Conservation (phyloP, 2,888 invertebrate species). For the Phlogophora meticulosa region DNA sequence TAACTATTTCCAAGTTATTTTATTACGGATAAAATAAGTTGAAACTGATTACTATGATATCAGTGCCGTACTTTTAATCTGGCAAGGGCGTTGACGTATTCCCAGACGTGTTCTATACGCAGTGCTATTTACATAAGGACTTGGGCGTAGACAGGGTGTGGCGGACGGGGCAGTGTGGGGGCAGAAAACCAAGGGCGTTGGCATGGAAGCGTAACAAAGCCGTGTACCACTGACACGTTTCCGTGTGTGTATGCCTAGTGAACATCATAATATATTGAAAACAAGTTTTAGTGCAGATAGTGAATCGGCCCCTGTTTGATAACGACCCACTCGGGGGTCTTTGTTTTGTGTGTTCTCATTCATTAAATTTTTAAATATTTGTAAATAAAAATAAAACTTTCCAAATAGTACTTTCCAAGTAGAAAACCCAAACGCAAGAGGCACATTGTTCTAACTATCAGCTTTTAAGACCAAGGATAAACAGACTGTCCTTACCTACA, state of each 20-base stretch:
- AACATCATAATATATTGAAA: not conserved
- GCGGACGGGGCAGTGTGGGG: conserved; percentile 44
- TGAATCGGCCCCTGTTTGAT: not conserved
- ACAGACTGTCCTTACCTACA: not conserved
- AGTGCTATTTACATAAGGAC: conserved; percentile 46
- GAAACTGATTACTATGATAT: conserved; percentile 3
- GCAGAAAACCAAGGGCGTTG: conserved; percentile 51
- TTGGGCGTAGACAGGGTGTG: conserved; percentile 57
- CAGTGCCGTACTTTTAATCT: conserved; percentile 29
- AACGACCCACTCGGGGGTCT: not conserved
- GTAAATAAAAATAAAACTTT: not conserved
- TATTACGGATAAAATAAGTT: not conserved
- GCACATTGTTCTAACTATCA: not conserved
- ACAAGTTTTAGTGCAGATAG: conserved; percentile 2
- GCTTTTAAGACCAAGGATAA: too few species aligned
- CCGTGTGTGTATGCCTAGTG: conserved; percentile 9
- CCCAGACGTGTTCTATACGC: conserved; percentile 48
- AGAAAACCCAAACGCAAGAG: not conserved
- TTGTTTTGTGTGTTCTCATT: not conserved
- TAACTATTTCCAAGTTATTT: not conserved
- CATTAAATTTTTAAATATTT: not conserved
- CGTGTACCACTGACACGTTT: conserved; percentile 23
- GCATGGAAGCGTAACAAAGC: conserved; percentile 36
- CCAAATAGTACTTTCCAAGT: too few species aligned
- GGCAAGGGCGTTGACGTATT: conserved; percentile 63